Evolutionary conservation across 2,888 invertebrate species (phyloP), one percentile per base, ranked within the genome.

Genomic region (Drosophila parthenogenetica): DNA sequence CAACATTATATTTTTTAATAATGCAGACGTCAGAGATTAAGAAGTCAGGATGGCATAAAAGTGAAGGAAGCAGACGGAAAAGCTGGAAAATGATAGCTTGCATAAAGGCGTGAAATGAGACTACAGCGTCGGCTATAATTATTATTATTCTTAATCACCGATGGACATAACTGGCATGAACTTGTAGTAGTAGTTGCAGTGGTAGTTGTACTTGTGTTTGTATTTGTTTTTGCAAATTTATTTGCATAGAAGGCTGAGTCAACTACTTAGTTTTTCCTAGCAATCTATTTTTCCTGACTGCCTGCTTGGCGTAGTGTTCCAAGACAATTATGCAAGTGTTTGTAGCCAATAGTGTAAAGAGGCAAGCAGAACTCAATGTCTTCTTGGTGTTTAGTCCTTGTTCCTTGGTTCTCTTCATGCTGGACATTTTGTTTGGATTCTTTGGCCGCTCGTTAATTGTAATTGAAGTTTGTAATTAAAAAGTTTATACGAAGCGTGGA

Each of bases 391-490:
- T 49, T n/a, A 17, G 32, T 14, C 17, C 22, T 25, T 42, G 32
- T 19, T 40, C 40, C 40, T 29, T 32, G 59, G 19, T 50, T 7
- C 29, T 55, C 39, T 49, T 73, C 60, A 63, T 61, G 75, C 50
- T 73, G 55, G 50, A 49, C 68, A 66, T 73, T 64, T 77, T 62
- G 64, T 67, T 77, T 70, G 58, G 62, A 64, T 79, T 70, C 64
- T 46, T 63, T 39, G 51, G 64, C 77, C 65, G 87, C 79, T 87
- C 83, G 81, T 81, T 87, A 83, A 83, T 85, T 83, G 88, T 87
- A 89, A 87, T 89, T 87, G 89, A 83, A 83, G 83, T 89, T 87
- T 89, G 88, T 81, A 83, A 89, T 83, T 83, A 83, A 87, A 83
- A 89, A 89, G 83, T 83, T 83, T 83, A 71, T 79, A 58, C 79